phyloP scores from a whole-genome alignment of 2,113 vertebrate genomes.

The Myxocyprinus asiaticus region DNA sequence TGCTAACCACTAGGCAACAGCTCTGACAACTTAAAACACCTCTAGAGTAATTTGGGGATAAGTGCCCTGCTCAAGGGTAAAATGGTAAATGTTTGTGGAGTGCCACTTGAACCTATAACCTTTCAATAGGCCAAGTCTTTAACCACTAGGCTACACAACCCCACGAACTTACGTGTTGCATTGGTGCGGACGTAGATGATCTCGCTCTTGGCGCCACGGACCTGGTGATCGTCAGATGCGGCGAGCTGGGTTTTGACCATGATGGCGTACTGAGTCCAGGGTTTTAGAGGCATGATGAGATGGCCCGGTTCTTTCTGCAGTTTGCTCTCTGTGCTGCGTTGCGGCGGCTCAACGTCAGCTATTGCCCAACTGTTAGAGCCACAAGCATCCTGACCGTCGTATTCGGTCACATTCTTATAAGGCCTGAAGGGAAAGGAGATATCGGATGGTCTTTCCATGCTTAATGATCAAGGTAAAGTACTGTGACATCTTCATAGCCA shows the following conservation, averaged over 20 bases:
- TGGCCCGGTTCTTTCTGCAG: conserved; percentile 75
- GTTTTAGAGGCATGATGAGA: conserved; percentile 86
- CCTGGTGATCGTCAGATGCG: conserved; percentile 87
- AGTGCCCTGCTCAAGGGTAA: too few relatives aligned
- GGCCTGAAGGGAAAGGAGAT: conserved; percentile 72
- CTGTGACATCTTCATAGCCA: not conserved
- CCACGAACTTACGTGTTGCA: conserved; percentile 82
- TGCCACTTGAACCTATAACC: too few relatives aligned
- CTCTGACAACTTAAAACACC: too few relatives aligned
- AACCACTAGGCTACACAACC: too few relatives aligned
- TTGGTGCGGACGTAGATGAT: conserved; percentile 95
- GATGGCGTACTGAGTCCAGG: conserved; percentile 96
- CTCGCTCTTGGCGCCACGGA: conserved; percentile 91
- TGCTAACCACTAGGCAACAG: too few relatives aligned
- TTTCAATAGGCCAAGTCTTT: too few relatives aligned
- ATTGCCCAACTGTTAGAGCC: conserved; percentile 97
- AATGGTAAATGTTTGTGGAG: too few relatives aligned
- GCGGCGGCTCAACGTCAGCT: conserved; percentile 88
- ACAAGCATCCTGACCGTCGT: conserved; percentile 94
- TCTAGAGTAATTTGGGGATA: too few relatives aligned
- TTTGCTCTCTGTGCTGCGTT: conserved; percentile 76
- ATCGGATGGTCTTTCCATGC: not conserved
- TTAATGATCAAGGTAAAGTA: too few relatives aligned
- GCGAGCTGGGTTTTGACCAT: conserved; percentile 96
- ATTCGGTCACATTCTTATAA: conserved; percentile 91